Evolutionary conservation across 2,113 vertebrate species (phyloP), one percentile per base, ranked within the genome.

Genomic region (Dendrocopos noguchii): DNA sequence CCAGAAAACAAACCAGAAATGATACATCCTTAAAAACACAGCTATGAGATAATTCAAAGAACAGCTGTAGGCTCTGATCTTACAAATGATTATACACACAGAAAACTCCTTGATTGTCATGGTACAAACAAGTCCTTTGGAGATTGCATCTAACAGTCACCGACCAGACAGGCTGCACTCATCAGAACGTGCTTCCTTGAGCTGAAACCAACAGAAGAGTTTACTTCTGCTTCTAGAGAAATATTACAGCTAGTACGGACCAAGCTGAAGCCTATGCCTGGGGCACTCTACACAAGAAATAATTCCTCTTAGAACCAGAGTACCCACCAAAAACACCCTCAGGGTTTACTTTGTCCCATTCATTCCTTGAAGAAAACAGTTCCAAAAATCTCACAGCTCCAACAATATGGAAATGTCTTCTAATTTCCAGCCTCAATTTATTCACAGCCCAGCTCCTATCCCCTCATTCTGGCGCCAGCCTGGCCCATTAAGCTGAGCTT

Each of bases 1-100:
- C 36, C 15, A 44, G 60, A 70, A 61, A 71, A 55, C 70, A 84
- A 79, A 65, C 36, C 11, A 76, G 18, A 83, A 87, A 53, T 88
- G 76, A 80, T 36, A 76, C 33, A 94, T 42, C 64, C 53, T 88
- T 90, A 36, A 95, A 90, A 76, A 84, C 31, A 63, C 1, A 1
- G 86, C 83, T 81, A 90, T 64, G 79, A 70, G 20, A 2, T 64
- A 83, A 94, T 77, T 84, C 81, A 85, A 91, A 87, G 52, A 87
- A 63, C 64, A 94, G 79, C 75, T 89, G 79, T 64, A 91, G 84
- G 64, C 94, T 82, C 80, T 91, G 81, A 89, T 89, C 88, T 78
- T 55, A 60, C 66, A 74, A 83, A 71, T 1, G 7, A 86, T 77
- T 83, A 78, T 25, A 84, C 20, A 29, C 44, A 85, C 53, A 85